These are phyloP conservation scores for Serilophus lunatus DNA, from an alignment of 2,113 vertebrate genomes.

Conservation along the genomic window DNA sequence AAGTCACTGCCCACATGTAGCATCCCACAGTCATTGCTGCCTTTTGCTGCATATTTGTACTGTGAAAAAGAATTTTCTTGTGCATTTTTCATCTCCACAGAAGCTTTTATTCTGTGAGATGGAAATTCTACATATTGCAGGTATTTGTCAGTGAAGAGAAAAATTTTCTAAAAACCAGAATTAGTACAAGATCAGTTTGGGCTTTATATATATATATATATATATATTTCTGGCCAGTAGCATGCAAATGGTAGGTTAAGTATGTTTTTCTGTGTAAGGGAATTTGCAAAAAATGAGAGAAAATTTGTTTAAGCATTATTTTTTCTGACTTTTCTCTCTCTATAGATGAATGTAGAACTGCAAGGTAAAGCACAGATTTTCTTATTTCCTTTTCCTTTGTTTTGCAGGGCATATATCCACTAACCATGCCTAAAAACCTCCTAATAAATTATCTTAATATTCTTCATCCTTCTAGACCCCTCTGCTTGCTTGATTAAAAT, in stretches of 20 bases:
- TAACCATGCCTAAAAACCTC: background rate
- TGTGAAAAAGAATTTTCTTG: background rate
- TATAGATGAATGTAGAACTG: background rate
- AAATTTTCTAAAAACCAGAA: background rate
- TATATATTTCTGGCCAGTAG: background rate
- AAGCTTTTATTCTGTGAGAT: background rate
- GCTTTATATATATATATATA: accelerated
- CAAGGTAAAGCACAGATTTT: background rate
- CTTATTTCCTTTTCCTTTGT: background rate
- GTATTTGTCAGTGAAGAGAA: background rate
- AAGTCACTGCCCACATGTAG: background rate
- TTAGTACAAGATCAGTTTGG: background rate
- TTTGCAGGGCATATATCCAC: background rate
- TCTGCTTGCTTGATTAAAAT: background rate
- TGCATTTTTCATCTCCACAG: background rate
- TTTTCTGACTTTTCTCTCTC: background rate
- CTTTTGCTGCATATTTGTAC: background rate
- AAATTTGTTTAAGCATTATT: background rate
- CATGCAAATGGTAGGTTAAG: background rate
- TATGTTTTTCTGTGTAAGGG: background rate
- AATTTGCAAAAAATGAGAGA: background rate
- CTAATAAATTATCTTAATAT: background rate
- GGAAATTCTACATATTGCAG: background rate
- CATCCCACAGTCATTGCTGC: background rate
- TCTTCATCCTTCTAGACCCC: background rate